A percentile compares a stretch with the other conserved stretches of the same genome.
These are phyloP conservation scores for Oriolus oriolus DNA, from an alignment of 2,113 vertebrate species.

Conservation along the genomic window DNA sequence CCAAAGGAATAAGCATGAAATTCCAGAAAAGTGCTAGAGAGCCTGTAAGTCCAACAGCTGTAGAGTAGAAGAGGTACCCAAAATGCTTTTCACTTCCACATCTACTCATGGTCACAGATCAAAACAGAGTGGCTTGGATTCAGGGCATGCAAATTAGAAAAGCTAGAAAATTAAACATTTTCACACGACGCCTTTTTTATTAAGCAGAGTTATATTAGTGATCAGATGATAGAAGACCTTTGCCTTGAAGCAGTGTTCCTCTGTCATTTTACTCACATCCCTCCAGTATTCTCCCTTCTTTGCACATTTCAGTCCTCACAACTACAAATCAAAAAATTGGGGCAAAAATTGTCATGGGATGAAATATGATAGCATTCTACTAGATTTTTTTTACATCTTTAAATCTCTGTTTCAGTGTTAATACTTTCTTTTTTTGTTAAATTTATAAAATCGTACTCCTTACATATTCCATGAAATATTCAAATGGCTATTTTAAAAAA, in stretches of 20 bases:
- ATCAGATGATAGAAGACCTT: neutral
- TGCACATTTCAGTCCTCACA: rapidly evolving
- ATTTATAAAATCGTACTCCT: neutral
- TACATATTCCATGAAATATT: neutral
- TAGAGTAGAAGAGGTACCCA: neutral
- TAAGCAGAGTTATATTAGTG: neutral
- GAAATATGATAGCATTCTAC: rapidly evolving
- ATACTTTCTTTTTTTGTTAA: neutral
- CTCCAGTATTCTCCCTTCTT: neutral
- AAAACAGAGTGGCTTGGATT: neutral
- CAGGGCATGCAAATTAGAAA: neutral
- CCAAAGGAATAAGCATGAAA: neutral
- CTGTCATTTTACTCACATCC: neutral
- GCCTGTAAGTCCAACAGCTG: rapidly evolving
- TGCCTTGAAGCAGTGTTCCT: neutral
- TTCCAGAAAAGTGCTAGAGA: neutral
- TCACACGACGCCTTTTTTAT: neutral
- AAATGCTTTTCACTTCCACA: neutral
- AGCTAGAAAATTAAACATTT: neutral
- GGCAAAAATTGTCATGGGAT: neutral
- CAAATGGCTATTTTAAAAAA: neutral
- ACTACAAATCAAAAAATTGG: neutral
- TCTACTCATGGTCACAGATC: neutral
- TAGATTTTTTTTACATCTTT: neutral
- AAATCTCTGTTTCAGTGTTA: neutral